Evolutionary conservation across 1,140 invertebrate genomes (phyloP), one percentile per base, ranked within the genome.

Genomic region (Papilio polytes): DNA sequence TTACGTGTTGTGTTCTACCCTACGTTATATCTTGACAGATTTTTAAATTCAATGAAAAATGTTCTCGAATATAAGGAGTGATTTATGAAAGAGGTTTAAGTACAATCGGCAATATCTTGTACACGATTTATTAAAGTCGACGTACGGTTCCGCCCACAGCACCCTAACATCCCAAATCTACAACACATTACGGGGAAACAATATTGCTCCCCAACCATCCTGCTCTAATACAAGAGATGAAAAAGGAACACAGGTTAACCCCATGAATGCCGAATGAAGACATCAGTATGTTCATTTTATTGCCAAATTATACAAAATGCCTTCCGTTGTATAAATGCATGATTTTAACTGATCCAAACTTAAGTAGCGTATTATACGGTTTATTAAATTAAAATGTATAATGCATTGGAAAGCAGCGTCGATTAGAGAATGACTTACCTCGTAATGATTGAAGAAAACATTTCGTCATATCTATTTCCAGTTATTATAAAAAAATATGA

Each of bases 111-210:
- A 81, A 84, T 89, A 84, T 82, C 86, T 92, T 92, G 86, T 88
- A 84, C 56, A 81, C 87, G 86, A 94, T 94, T 92, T 92, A 89
- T 92, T 92, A 91, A 85, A 90, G 88, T 84, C 89, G 92, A 91
- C 92, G 86, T 88, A 72, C 80, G 83, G 85, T 83, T 82, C 89
- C 92, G 91, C 92, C 92, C 86, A 90, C 87, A 91, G 90, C 87
- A 81, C 89, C 91, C 89, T 91, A 88, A 87, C 81, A 83, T 85
- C 81, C 82, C 78, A 88, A 87, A 87, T 90, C 85, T 87, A 85
- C 70, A 76, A 63, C 72, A 10, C 83, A 88, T 87, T 86, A 63
- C 85, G 77, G 78, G 81, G 80, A 80, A 82, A 85, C 88, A 86
- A 86, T 82, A 85, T 83, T 85, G 82, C 89, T 87, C 90, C 87